Percentiles rank a stretch among this genome's conserved stretches.
phyloP scores from a whole-genome alignment of 2,888 invertebrate species.

The Catocala nupta region DNA sequence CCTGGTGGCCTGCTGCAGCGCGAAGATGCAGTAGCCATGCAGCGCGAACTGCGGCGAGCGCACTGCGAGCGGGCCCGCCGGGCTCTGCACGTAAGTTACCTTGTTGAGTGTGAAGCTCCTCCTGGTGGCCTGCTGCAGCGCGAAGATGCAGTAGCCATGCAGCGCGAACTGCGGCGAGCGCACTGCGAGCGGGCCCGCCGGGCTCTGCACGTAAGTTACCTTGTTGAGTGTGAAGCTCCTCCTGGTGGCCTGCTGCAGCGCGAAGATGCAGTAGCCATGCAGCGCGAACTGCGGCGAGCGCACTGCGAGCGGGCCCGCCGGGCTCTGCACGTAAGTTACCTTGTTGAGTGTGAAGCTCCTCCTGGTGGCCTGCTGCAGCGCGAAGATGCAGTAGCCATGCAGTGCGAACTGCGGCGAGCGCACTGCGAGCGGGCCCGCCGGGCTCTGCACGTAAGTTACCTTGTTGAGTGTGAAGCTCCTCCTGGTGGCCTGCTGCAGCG shows the following conservation, averaged over 20 bases:
- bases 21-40: conserved; percentile 95
- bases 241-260: conserved; percentile 92
- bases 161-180: conserved; percentile 94
- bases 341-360: conserved; percentile 94
- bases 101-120: conserved; percentile 94
- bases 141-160: conserved; percentile 95
- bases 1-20: conserved; percentile 92
- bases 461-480: conserved; percentile 94
- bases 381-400: conserved; percentile 95
- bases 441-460: conserved; percentile 91
- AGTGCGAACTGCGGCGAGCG: conserved; percentile 94
- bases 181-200: conserved; percentile 95
- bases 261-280: conserved; percentile 95
- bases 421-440: conserved; percentile 95
- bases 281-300: conserved; percentile 94
- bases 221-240: conserved; percentile 94
- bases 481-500: conserved; percentile 92
- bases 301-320: conserved; percentile 95
- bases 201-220: conserved; percentile 91
- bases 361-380: conserved; percentile 92
- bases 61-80: conserved; percentile 95
- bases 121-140: conserved; percentile 92
- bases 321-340: conserved; percentile 91
- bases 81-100: conserved; percentile 91
- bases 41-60: conserved; percentile 94